Evolutionary conservation across 2,113 vertebrate genomes (phyloP).

Genomic region (Onychostoma macrolepis): DNA sequence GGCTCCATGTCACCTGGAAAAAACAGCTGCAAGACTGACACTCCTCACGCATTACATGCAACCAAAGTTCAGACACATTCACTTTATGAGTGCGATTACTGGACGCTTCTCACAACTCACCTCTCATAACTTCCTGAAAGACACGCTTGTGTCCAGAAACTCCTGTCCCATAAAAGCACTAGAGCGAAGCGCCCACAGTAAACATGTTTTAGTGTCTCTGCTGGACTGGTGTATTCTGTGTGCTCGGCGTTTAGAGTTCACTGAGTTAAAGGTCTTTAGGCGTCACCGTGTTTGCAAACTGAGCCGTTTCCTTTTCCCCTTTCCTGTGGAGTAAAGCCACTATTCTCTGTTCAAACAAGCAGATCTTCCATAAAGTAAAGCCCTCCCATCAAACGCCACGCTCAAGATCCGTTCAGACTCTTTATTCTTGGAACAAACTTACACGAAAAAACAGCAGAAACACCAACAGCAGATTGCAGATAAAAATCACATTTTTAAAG

Average conservation of each 20-base stretch:
- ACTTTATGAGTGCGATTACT: neutral
- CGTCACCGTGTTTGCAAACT: conserved; percentile 60
- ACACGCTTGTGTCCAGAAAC: neutral
- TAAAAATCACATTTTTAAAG: neutral
- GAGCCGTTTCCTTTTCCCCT: conserved; percentile 53
- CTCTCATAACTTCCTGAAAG: neutral
- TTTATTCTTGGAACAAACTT: neutral
- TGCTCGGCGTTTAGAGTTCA: too few species aligned
- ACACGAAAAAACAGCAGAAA: too few species aligned
- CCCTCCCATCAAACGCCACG: neutral
- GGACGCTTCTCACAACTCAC: neutral
- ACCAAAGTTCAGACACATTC: neutral
- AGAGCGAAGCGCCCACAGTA: neutral
- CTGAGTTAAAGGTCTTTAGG: conserved; percentile 50
- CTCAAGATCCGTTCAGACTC: neutral
- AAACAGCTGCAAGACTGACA: neutral
- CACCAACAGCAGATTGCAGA: neutral
- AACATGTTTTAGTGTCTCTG: neutral
- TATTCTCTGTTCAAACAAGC: conserved; percentile 35
- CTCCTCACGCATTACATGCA: neutral
- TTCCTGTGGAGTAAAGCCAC: conserved; percentile 64
- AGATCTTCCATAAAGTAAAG: conserved; percentile 54
- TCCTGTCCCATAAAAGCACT: neutral
- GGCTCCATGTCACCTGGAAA: conserved; percentile 33
- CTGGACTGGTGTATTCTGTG: neutral